These are phyloP conservation scores for Caenorhabditis sp. DNA, from an alignment of 2,888 invertebrate species.

Conservation along the genomic window DNA sequence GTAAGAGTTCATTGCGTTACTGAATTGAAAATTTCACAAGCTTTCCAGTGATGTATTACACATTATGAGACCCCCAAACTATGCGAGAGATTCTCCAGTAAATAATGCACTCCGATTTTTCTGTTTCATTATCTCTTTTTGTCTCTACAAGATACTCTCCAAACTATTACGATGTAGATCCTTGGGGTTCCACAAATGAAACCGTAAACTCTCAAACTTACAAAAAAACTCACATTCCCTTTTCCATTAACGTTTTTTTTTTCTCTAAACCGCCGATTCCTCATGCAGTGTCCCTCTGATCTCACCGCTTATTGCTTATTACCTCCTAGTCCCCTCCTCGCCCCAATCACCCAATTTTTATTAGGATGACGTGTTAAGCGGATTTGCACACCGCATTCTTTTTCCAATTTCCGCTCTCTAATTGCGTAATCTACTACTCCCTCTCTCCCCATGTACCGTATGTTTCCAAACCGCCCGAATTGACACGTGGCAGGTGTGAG, in stretches of 20 bases:
- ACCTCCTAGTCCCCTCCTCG: constrained; percentile 13
- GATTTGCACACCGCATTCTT: constrained; percentile 35
- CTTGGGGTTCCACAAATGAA: no score
- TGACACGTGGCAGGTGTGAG: constrained; percentile 5
- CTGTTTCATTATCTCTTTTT: no score
- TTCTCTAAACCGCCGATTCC: not conserved
- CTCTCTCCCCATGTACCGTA: not conserved
- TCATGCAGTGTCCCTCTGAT: no score
- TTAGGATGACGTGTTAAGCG: constrained; percentile 44
- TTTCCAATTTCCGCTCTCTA: constrained; percentile 22
- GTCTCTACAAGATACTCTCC: no score
- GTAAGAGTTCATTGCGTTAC: no score
- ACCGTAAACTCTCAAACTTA: no score
- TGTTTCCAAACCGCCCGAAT: constrained; percentile 15
- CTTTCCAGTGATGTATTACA: no score
- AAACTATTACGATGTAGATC: no score
- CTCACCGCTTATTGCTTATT: constrained; percentile 47
- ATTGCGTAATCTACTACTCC: constrained; percentile 18
- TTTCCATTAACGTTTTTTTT: not conserved
- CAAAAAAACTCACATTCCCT: not conserved
- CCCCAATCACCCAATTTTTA: constrained; percentile 16
- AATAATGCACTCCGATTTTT: no score
- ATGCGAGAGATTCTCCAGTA: no score
- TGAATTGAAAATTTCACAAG: no score
- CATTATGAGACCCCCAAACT: no score